phyloP scores from a whole-genome alignment of 2,113 vertebrate genomes.

The Centropus unirufus region DNA sequence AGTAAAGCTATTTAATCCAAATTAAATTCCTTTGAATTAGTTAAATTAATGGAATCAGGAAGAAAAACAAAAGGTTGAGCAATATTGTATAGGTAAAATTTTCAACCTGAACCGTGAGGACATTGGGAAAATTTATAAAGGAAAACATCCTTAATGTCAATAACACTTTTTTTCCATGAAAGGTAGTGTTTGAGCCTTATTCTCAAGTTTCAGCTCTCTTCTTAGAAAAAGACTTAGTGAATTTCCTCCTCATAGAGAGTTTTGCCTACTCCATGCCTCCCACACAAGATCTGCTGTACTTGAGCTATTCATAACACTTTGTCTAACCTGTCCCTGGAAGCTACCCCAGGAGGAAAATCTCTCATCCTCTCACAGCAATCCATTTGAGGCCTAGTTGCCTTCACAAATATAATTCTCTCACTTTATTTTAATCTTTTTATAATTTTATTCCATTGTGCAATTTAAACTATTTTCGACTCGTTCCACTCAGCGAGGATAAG shows the following conservation, averaged over 20 bases:
- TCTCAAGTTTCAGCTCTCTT: not conserved
- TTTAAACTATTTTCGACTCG: not conserved
- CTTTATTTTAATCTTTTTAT: not conserved
- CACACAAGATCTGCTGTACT: not conserved
- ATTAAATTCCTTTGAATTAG: constrained; percentile 61
- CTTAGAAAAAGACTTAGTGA: not conserved
- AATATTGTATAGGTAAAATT: constrained; percentile 40
- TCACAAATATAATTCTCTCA: not conserved
- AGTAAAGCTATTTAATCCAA: constrained; percentile 68
- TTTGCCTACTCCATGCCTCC: not conserved
- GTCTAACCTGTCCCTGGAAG: not conserved
- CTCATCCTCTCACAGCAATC: not conserved
- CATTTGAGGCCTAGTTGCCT: not conserved
- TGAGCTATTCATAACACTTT: not conserved
- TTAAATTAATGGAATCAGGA: constrained; percentile 55
- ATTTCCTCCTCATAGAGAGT: not conserved
- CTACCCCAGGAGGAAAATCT: not conserved
- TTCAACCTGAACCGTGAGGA: constrained; percentile 25
- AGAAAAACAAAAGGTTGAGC: constrained; percentile 34
- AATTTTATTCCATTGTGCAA: not conserved
- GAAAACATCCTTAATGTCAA: not conserved
- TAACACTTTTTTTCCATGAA: not conserved
- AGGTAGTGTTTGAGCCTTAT: not conserved
- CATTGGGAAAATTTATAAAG: not conserved
- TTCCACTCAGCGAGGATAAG: not conserved